These are phyloP conservation scores for Mythimna albipuncta DNA, from an alignment of 2,888 invertebrate species.

Conservation along the genomic window DNA sequence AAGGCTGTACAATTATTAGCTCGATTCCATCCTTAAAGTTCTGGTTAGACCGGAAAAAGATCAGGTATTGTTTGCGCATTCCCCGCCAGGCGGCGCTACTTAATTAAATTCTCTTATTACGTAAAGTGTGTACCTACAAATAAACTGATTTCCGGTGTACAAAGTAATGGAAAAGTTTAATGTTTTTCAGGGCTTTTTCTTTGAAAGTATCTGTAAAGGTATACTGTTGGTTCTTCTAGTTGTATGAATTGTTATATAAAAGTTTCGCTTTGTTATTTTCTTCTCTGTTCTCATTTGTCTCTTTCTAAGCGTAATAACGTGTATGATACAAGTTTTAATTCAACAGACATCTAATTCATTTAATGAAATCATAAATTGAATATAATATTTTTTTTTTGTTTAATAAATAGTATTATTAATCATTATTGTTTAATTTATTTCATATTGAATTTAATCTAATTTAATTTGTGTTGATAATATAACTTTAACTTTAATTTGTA, in stretches of 20 bases:
- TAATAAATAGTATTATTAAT: too few species aligned
- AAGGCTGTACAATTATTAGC: conserved; percentile 36
- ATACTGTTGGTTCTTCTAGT: neutral
- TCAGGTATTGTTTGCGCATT: conserved; percentile 26
- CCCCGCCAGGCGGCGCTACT: conserved; percentile 19
- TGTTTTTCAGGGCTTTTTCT: neutral
- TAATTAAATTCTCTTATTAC: conserved; percentile 49
- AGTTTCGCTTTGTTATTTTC: neutral
- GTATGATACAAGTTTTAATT: too few species aligned
- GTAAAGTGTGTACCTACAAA: conserved; percentile 12
- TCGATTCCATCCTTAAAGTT: conserved; percentile 31
- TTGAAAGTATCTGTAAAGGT: neutral
- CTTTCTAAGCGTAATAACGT: neutral
- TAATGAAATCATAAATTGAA: too few species aligned
- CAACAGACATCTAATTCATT: too few species aligned
- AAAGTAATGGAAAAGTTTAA: conserved; percentile 4
- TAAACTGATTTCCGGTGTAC: conserved; percentile 15
- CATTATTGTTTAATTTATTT: too few species aligned
- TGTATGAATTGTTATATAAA: neutral
- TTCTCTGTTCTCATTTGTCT: neutral
- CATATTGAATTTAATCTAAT: too few species aligned
- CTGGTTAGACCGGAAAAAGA: conserved; percentile 35
- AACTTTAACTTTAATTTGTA: too few species aligned
- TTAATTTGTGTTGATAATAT: too few species aligned
- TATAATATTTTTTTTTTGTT: too few species aligned